Evolutionary conservation across 2,113 vertebrate genomes (phyloP).

Genomic region (Microcebus murinus): DNA sequence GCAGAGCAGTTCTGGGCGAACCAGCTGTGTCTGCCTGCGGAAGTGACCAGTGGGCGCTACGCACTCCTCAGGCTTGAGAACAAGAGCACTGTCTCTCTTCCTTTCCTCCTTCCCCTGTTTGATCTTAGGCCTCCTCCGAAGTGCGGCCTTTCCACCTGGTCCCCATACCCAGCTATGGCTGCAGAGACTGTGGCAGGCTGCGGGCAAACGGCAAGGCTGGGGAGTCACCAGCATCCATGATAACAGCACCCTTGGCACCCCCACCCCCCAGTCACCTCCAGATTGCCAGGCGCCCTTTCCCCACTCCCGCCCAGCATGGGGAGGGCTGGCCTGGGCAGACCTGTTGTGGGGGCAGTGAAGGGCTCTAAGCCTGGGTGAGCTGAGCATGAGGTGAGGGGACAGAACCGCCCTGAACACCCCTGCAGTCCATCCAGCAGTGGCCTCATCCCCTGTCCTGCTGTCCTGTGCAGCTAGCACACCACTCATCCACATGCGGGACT

Average conservation of each 20-base stretch:
- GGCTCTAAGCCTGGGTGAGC: neutral
- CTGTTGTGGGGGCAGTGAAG: neutral
- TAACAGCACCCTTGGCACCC: neutral
- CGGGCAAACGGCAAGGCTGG: neutral
- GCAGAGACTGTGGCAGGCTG: neutral
- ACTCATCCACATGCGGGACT: accelerated
- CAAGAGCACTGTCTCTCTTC: neutral
- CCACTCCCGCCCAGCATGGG: neutral
- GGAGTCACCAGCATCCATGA: neutral
- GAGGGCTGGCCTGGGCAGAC: neutral
- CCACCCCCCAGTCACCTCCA: neutral
- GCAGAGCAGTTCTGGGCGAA: no score
- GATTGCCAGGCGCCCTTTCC: neutral
- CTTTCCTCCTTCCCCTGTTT: accelerated
- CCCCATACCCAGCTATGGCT: accelerated
- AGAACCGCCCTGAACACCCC: neutral
- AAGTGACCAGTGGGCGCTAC: no score
- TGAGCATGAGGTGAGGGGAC: neutral
- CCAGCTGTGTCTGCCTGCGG: no score
- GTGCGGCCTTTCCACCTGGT: neutral
- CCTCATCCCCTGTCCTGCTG: neutral
- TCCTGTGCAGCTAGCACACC: neutral
- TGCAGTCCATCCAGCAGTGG: neutral
- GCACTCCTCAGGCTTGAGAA: accelerated
- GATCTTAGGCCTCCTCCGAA: neutral